Base-by-base conservation (phyloP, 2,888 invertebrate species). In the Augiades crinisus region DNA sequence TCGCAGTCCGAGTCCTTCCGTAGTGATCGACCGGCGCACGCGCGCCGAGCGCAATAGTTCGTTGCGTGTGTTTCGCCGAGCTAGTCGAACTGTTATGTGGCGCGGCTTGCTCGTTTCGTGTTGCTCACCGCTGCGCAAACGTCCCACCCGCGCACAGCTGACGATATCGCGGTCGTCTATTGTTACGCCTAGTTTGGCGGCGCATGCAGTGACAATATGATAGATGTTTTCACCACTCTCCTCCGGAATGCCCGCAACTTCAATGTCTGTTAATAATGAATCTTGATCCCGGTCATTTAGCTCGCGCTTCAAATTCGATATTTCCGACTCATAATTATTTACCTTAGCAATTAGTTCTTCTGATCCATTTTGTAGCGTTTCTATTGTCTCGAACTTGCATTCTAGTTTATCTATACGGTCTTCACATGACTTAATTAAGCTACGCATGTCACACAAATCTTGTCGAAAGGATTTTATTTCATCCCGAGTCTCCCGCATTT, bases 141-240 rank as follows among this genome's bases (percentile, higher is more conserved):
- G 14, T 6, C 57, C 57, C 0, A 40, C 47, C 1, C 59, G 55
- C 6, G 55, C 34, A 0, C 49, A 53, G 19, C 5, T 30, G n/a
- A 60, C 56, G 5, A 58, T 43, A n/a, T 60, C 60, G 3, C 50
- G 41, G 2, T 55, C 55, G 5, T 57, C 55, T 5, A 60, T 14
- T 1, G 16, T 6, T 1, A 60, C 31, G 0, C 53, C 52, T 7
- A 60, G 21, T 10, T 60, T 60, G 0, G 37, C n/a, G 5, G 57
- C 53, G 2, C 56, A 30, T 2, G 40, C 13, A 4, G 40, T 7
- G 1, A 41, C 37, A 1, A 56, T 5, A 19, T 58, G 58, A 5
- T 37, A 3, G 0, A 51, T 14, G 19, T 46, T 54, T 13, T 60
- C 60, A 1, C 16, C 44, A 5, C 17, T 36, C 2, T 40, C 43